phyloP scores from a whole-genome alignment of 2,113 vertebrate species.

The Thalassoma bifasciatum region DNA sequence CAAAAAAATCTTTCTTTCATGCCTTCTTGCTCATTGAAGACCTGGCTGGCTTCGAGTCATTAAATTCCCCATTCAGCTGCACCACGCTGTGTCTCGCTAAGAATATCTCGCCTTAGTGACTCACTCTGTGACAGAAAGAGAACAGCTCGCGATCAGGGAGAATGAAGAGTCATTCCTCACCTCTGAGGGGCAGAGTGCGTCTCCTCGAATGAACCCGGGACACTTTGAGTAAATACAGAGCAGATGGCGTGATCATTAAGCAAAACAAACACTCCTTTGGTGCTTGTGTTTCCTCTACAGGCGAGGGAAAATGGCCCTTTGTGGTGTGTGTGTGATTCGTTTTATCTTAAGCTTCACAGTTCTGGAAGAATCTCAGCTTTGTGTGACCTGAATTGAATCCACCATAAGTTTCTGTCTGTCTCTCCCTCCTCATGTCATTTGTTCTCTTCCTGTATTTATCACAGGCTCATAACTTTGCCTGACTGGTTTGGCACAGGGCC shows the following conservation, averaged over 20 bases:
- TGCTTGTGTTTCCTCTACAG: constrained; percentile 36
- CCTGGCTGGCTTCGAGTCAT: constrained; percentile 35
- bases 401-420: constrained; percentile 21
- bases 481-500: constrained; percentile 18
- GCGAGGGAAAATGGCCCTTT: constrained; percentile 31
- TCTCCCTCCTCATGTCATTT: constrained; percentile 15
- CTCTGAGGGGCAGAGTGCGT: constrained; percentile 39
- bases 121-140: constrained; percentile 52
- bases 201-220: constrained; percentile 50
- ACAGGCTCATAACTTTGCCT: constrained; percentile 30
- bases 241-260: constrained; percentile 70
- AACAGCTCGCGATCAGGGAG: constrained; percentile 30
- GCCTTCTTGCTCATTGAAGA: constrained; percentile 20
- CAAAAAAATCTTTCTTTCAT: constrained; percentile 26
- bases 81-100: constrained; percentile 38
- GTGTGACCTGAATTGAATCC: constrained; percentile 48
- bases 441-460: constrained; percentile 33
- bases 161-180: constrained; percentile 52
- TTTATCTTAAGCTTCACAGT: constrained; percentile 12
- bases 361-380: constrained; percentile 24
- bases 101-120: constrained; percentile 61
- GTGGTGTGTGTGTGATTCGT: constrained; percentile 46
- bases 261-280: constrained; percentile 67
- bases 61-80: constrained; percentile 38
- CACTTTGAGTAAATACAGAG: constrained; percentile 57